phyloP scores from a whole-genome alignment of 2,797 vertebrate species.

The Chromis chromis region DNA sequence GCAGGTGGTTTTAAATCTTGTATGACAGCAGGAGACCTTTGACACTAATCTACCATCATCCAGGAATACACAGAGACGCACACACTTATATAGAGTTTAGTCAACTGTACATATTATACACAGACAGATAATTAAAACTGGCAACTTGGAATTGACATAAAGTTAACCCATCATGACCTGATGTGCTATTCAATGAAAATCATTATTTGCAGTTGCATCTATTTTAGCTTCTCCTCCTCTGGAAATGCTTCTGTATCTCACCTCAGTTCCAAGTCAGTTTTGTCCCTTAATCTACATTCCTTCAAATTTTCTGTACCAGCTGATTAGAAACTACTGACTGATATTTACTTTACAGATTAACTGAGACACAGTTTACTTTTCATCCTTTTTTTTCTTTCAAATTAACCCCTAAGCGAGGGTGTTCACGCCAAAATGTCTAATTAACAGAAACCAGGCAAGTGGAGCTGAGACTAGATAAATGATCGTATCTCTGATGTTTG shows the following conservation, averaged over 20 bases:
- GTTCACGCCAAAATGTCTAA: slow-evolving; percentile 6
- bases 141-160: neutral
- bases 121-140: neutral
- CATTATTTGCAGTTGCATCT: neutral
- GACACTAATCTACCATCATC: slow-evolving; percentile 27
- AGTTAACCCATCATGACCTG: neutral
- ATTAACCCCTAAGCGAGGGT: slow-evolving; percentile 49
- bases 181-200: neutral
- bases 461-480: slow-evolving; percentile 33
- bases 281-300: no score
- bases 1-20: slow-evolving; percentile 56
- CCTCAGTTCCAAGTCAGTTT: no score
- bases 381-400: slow-evolving; percentile 26
- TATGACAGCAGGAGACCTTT: slow-evolving; percentile 38
- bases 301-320: no score
- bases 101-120: neutral
- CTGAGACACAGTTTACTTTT: slow-evolving; percentile 33
- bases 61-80: neutral
- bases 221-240: slow-evolving; percentile 6
- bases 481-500: slow-evolving; percentile 40
- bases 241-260: slow-evolving; percentile 1
- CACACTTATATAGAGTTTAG: neutral
- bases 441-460: slow-evolving; percentile 1
- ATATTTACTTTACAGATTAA: slow-evolving; percentile 17
- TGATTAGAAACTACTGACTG: slow-evolving; percentile 28